phyloP scores from a whole-genome alignment of 2,797 vertebrate species.

The Erethizon dorsatum region DNA sequence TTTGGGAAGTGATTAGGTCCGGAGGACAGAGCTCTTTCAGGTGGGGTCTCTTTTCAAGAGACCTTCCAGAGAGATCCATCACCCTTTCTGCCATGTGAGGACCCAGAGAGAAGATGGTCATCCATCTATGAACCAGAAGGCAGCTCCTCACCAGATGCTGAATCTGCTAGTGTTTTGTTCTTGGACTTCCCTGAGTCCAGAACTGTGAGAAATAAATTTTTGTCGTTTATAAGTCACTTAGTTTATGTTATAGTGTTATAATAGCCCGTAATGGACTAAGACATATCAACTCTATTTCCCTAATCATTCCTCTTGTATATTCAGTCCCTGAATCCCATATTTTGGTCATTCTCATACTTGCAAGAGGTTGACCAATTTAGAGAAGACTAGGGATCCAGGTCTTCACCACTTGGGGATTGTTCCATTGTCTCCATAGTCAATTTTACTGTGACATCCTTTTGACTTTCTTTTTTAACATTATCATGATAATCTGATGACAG shows the following conservation, averaged over 20 bases:
- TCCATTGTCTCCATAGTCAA: background rate
- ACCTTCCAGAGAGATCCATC: background rate
- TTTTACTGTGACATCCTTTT: background rate
- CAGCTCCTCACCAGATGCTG: background rate
- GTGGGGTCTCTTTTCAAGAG: too few relatives aligned
- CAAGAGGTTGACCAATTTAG: background rate
- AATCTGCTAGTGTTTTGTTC: background rate
- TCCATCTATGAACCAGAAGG: background rate
- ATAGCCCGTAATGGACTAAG: background rate
- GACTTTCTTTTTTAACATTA: background rate
- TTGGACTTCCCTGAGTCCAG: background rate
- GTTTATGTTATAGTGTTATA: background rate
- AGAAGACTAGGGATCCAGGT: background rate
- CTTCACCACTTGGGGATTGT: background rate
- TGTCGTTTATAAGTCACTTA: background rate
- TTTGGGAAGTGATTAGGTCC: background rate
- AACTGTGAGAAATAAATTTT: background rate
- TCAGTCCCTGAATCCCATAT: background rate
- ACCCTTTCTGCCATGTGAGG: background rate
- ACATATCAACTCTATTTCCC: background rate
- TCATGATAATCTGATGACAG: background rate
- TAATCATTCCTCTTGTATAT: background rate
- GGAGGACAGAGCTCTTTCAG: background rate
- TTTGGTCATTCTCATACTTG: background rate
- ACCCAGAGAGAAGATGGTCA: background rate